These are phyloP conservation scores for Dromaius novaehollandiae DNA, from an alignment of 2,113 vertebrate species.

Conservation along the genomic window DNA sequence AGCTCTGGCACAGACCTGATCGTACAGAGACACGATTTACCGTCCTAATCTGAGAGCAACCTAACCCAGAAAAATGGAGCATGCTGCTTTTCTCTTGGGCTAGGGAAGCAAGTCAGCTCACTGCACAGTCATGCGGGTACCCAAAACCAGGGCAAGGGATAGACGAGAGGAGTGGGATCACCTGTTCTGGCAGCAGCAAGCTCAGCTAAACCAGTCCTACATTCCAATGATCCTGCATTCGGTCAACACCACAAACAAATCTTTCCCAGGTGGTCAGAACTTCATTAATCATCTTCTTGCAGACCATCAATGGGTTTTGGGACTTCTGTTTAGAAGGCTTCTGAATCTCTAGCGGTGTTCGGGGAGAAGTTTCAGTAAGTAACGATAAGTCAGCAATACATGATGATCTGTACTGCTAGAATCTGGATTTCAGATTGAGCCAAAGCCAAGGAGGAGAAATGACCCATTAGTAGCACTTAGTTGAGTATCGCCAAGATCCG, in stretches of 20 bases:
- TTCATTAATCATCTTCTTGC: not conserved
- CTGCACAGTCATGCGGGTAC: not conserved
- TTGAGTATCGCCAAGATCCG: not conserved
- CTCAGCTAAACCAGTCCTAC: not conserved
- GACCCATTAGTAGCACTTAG: not conserved
- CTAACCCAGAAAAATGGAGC: not conserved
- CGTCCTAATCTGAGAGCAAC: not conserved
- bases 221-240: fast-evolving
- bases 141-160: not conserved
- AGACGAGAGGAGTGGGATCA: not conserved
- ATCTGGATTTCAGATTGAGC: not conserved
- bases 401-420: fast-evolving
- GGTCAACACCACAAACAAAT: fast-evolving
- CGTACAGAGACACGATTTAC: fast-evolving
- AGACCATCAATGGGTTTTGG: not conserved
- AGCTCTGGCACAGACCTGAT: not conserved
- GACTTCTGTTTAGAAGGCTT: not conserved
- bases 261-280: fast-evolving
- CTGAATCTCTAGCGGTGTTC: not conserved
- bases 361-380: not conserved
- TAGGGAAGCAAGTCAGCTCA: not conserved
- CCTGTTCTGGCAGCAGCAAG: not conserved
- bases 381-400: not conserved
- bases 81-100: fast-evolving
- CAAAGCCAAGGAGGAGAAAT: not conserved